Evolutionary conservation across 2,113 vertebrate species (phyloP).

Genomic region (Thalassarche chlororhynchos): DNA sequence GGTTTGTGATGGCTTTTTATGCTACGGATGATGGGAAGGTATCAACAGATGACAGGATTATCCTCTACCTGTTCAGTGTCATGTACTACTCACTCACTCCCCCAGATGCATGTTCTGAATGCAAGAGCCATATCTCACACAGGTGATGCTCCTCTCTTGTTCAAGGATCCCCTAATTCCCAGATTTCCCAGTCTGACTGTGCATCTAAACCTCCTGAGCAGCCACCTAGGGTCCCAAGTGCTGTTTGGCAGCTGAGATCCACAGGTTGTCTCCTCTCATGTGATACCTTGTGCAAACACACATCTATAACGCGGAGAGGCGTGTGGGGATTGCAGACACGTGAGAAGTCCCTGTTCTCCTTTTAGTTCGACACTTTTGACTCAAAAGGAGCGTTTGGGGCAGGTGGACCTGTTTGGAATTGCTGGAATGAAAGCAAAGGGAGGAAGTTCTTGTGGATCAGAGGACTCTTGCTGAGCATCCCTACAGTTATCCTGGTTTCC

Average conservation of each 20-base stretch:
- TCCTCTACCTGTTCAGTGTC: background rate
- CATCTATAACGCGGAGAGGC: background rate
- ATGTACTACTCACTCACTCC: background rate
- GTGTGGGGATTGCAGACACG: background rate
- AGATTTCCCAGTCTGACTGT: background rate
- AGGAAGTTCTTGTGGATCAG: background rate
- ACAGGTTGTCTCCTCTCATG: background rate
- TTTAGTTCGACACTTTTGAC: background rate
- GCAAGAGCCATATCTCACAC: background rate
- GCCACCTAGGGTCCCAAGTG: background rate
- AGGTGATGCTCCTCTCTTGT: background rate
- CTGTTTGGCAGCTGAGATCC: background rate
- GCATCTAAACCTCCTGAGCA: background rate
- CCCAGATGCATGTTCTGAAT: background rate
- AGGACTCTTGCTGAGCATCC: background rate
- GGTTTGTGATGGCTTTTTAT: background rate
- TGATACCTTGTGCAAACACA: background rate
- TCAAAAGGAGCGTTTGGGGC: background rate
- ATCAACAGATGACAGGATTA: background rate
- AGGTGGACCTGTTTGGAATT: background rate
- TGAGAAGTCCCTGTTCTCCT: background rate
- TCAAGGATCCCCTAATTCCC: background rate
- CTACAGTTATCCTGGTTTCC: background rate
- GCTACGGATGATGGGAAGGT: fast-evolving
- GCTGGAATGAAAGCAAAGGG: background rate